A percentile compares a stretch with the other conserved stretches of the same genome.
Evolutionary conservation across 2,113 vertebrate species (phyloP).

Genomic region (Excalfactoria chinensis): DNA sequence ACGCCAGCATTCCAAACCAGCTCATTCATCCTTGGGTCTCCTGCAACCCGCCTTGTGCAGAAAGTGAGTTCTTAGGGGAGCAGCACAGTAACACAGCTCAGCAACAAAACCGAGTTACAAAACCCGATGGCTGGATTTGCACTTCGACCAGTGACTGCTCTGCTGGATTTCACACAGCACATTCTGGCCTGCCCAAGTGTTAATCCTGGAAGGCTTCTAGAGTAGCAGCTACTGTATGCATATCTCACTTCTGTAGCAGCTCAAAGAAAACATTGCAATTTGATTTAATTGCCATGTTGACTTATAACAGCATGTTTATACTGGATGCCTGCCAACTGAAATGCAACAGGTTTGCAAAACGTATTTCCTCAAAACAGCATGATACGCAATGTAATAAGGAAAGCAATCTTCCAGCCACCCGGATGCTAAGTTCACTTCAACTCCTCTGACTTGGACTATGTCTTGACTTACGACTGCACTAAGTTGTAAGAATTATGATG

Average conservation of each 20-base stretch:
- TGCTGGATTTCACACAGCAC: background rate
- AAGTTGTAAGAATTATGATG: slow-evolving; percentile 2
- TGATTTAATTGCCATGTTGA: slow-evolving; percentile 72
- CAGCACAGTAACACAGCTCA: background rate
- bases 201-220: slow-evolving; percentile 24
- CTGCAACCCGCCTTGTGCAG: background rate
- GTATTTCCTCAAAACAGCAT: slow-evolving; percentile 46
- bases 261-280: slow-evolving; percentile 50
- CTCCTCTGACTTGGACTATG: background rate
- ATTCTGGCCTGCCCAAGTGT: background rate
- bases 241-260: slow-evolving; percentile 35
- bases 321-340: slow-evolving; percentile 61
- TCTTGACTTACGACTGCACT: too few relatives aligned
- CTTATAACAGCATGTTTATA: slow-evolving; percentile 59
- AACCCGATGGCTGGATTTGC: background rate
- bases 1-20: background rate
- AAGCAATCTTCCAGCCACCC: slow-evolving; percentile 15
- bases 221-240: slow-evolving; percentile 20
- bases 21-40: background rate
- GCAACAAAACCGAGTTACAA: background rate
- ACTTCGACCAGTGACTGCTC: background rate
- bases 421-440: background rate
- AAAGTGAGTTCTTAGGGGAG: background rate
- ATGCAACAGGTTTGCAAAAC: slow-evolving; percentile 57
- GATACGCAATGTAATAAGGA: slow-evolving; percentile 19